phyloP scores from a whole-genome alignment of 2,797 vertebrate genomes.

The Pelochelys cantorii region DNA sequence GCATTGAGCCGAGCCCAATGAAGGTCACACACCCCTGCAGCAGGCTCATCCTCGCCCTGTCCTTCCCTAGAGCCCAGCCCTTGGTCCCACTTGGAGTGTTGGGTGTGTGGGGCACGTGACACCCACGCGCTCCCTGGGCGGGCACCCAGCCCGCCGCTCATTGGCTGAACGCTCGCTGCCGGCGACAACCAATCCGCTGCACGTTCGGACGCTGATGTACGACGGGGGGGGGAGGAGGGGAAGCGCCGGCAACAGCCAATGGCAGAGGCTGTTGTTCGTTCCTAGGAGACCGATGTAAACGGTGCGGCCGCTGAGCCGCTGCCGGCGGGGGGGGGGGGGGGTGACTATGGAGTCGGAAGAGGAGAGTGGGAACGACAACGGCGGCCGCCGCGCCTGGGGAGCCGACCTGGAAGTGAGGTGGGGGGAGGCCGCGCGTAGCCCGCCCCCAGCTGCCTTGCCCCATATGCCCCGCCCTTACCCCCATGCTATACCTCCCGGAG shows the following conservation, averaged over 20 bases:
- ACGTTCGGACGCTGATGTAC: fast-evolving
- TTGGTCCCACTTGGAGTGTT: no score
- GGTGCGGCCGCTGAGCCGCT: fast-evolving
- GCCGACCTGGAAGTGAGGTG: not conserved
- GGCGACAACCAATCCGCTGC: not conserved
- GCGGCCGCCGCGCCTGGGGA: fast-evolving
- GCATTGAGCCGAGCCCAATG: no score
- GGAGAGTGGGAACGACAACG: not conserved
- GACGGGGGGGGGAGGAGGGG: no score
- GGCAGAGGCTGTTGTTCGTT: not conserved
- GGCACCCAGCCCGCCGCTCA: fast-evolving
- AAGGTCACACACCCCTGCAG: no score
- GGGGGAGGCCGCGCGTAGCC: not conserved
- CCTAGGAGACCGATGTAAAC: not conserved
- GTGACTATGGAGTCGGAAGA: fast-evolving
- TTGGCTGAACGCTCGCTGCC: not conserved
- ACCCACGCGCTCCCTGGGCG: no score
- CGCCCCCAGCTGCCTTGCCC: no score
- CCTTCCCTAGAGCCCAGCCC: no score
- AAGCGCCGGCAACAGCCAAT: fast-evolving
- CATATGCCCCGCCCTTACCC: no score
- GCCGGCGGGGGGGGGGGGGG: no score
- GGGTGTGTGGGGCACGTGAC: no score
- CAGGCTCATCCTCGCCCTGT: no score
- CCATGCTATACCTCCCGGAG: no score